Base-by-base conservation (phyloP, 2,113 vertebrate species). In the Eubucco bourcierii region DNA sequence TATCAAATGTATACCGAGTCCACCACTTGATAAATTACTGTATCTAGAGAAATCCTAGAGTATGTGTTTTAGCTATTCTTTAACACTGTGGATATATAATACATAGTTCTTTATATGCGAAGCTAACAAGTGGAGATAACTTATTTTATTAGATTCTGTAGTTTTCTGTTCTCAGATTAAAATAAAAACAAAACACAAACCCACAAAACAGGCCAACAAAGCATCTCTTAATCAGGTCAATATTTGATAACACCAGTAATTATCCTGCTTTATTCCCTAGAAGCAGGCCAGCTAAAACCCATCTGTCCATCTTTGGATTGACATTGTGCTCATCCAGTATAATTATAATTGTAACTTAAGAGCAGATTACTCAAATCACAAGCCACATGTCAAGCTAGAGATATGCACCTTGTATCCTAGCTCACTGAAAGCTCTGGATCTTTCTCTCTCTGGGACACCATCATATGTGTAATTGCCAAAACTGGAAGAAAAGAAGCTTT, bases 261-360 rank as follows among this genome's bases (percentile, higher is more conserved):
- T 95, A 95, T 92, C 80, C 73, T 92, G 74, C 90, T 93, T 95
- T 86, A 91, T 60, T 85, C 82, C 70, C 37, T 47, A 93, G 65
- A 95, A 95, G 8, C 66, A 91, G 33, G 16, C 44, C 29, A 93
- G 52, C 80, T 96, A 94, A 95, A 96, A 84, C 84, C 83, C 91
- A 95, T 94, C 90, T 96, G 96, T 76, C 53, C 41, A 80, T 95
- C 83, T 95, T 78, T 78, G 52, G 65, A 93, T 64, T 92, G 88
- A 89, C 46, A 72, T 37, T 88, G 25, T 65, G 52, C 25, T 96
- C 37, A 91, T 93, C 88, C 72, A 82, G 70, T 92, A 84, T 94
- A 94, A 97, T 97, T 95, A 95, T 95, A 94, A 89, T 95, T 95
- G 72, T 61, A 95, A 96, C 29, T 94, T 95, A 94, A 93, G 64